Conservation (phyloP, 2,888 invertebrate species). For the Caenorhabditis afra region DNA sequence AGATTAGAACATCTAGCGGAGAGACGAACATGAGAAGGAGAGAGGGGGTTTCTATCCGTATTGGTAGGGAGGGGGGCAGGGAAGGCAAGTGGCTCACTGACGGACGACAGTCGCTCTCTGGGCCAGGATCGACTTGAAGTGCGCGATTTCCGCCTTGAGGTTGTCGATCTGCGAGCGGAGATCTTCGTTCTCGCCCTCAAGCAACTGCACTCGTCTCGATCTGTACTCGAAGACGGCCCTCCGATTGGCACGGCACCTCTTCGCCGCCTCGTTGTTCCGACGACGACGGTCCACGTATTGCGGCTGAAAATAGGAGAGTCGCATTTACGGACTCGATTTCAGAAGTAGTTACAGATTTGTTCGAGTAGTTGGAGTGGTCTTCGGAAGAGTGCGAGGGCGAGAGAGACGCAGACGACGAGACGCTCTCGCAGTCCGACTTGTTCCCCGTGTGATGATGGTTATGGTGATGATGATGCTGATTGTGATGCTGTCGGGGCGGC, state of each 20-base stretch:
- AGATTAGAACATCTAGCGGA: slow-evolving; percentile 33
- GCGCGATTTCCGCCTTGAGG: slow-evolving; percentile 79
- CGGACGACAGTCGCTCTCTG: slow-evolving; percentile 53
- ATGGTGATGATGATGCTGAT: neutral
- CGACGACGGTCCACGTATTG: slow-evolving; percentile 82
- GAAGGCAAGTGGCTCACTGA: neutral
- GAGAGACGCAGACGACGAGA: slow-evolving; percentile 67
- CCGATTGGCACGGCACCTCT: slow-evolving; percentile 82
- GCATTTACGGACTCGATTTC: neutral
- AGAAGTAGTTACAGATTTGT: slow-evolving; percentile 54
- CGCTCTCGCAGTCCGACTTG: slow-evolving; percentile 68
- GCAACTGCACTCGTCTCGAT: slow-evolving; percentile 80
- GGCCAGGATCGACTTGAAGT: slow-evolving; percentile 61
- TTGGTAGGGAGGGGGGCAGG: slow-evolving; percentile 6
- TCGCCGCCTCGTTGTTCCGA: slow-evolving; percentile 82
- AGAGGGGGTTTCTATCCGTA: slow-evolving; percentile 47
- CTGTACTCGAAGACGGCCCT: slow-evolving; percentile 81
- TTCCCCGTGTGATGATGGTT: slow-evolving; percentile 35
- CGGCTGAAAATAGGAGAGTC: slow-evolving; percentile 46
- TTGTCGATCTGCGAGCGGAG: slow-evolving; percentile 80
- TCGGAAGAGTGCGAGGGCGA: slow-evolving; percentile 70
- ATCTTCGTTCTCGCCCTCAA: slow-evolving; percentile 82
- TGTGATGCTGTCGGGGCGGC: slow-evolving; percentile 55
- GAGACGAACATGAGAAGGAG: slow-evolving; percentile 27
- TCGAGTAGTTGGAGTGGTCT: slow-evolving; percentile 59